Percentiles rank a stretch among this genome's conserved stretches.
Evolutionary conservation across 2,797 vertebrate genomes (phyloP).

Genomic region (Eleutherodactylus coqui): DNA sequence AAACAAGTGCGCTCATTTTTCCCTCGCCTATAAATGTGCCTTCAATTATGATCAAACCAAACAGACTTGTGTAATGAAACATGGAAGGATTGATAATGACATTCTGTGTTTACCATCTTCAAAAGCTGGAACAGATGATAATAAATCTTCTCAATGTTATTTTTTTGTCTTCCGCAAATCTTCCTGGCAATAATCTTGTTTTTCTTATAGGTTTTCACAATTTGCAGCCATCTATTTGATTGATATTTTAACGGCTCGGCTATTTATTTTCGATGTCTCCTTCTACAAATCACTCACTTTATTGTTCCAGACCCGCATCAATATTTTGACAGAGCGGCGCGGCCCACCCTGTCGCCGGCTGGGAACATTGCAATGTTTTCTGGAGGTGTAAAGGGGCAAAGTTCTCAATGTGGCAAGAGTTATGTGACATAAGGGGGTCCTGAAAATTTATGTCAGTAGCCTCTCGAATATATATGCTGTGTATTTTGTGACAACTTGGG

Average conservation of each 20-base stretch:
- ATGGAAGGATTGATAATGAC: constrained; percentile 22
- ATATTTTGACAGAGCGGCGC: constrained; percentile 12
- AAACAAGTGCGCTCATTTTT: neutral
- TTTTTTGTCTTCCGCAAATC: constrained; percentile 36
- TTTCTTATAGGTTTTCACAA: constrained; percentile 41
- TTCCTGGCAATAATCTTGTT: constrained; percentile 41
- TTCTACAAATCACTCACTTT: constrained; percentile 37
- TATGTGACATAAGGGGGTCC: neutral
- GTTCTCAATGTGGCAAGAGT: neutral
- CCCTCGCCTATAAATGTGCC: constrained; percentile 10
- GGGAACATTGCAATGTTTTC: neutral
- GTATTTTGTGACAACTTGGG: too few species aligned
- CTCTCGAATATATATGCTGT: neutral
- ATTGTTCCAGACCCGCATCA: constrained; percentile 21
- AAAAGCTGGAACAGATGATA: constrained; percentile 9
- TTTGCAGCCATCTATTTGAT: constrained; percentile 31
- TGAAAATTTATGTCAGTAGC: too few species aligned
- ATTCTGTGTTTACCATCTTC: constrained; percentile 14
- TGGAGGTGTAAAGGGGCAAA: neutral
- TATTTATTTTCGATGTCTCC: constrained; percentile 41
- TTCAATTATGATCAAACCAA: constrained; percentile 43
- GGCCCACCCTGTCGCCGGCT: neutral
- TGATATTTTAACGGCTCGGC: constrained; percentile 26
- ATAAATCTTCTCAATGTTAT: constrained; percentile 38
- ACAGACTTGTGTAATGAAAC: constrained; percentile 37